A percentile compares a stretch with the other conserved stretches of the same genome.
Evolutionary conservation across 2,113 vertebrate genomes (phyloP).

Genomic region (Oryctolagus cuniculus): DNA sequence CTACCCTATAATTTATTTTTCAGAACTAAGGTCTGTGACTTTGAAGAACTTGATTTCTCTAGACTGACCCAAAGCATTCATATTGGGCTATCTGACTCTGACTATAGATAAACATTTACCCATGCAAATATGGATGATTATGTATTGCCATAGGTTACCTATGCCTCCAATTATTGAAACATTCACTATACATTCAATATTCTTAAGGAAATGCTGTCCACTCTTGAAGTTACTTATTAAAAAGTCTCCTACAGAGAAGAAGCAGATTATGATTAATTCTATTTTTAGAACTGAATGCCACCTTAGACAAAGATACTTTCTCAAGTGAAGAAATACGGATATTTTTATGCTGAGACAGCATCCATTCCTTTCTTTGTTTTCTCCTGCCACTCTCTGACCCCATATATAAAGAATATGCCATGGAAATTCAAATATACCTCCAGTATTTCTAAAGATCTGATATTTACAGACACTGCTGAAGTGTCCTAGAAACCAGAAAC

Average conservation of each 20-base stretch:
- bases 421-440: not conserved
- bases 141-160: not conserved
- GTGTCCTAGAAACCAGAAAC: not conserved
- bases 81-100: not conserved
- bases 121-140: not conserved
- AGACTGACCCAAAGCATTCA: not conserved
- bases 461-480: not conserved
- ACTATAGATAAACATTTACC: not conserved
- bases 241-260: not conserved
- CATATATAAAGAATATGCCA: not conserved
- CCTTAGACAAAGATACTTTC: not conserved
- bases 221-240: not conserved
- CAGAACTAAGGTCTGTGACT: not conserved
- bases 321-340: not conserved
- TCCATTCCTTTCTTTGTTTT: not conserved
- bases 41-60: conserved; percentile 44
- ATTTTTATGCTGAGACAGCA: not conserved
- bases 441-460: conserved; percentile 17
- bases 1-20: conserved; percentile 12
- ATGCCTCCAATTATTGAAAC: not conserved
- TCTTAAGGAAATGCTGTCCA: not conserved
- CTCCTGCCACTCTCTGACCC: not conserved
- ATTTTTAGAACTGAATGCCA: not conserved
- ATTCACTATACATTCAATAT: not conserved
- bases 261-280: not conserved